phyloP scores from a whole-genome alignment of 2,113 vertebrate species.

The Corythoichthys intestinalis region DNA sequence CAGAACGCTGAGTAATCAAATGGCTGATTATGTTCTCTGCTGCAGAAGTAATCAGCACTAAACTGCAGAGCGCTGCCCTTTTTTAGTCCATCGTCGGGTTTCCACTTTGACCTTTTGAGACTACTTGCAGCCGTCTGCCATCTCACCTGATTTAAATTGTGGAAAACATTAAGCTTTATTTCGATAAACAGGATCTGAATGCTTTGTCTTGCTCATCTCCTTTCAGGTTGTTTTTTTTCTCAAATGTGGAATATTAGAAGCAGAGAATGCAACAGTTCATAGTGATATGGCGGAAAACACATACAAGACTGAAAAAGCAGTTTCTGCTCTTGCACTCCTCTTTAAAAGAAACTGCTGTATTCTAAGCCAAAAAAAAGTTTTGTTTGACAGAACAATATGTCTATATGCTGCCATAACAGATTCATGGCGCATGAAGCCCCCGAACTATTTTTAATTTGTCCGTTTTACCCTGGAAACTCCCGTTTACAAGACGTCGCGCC shows the following conservation, averaged over 20 bases:
- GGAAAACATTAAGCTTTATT: conserved; percentile 56
- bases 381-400: too few relatives aligned
- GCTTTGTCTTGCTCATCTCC: conserved; percentile 43
- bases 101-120: conserved; percentile 47
- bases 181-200: conserved; percentile 59
- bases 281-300: too few relatives aligned
- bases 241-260: conserved; percentile 30
- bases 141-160: conserved; percentile 68
- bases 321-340: too few relatives aligned
- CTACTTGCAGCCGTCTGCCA: conserved; percentile 67
- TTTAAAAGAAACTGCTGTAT: too few relatives aligned
- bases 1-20: conserved; percentile 7
- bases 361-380: too few relatives aligned
- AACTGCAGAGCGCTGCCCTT: conserved; percentile 2
- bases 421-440: too few relatives aligned
- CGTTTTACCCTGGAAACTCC: too few relatives aligned
- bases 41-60: conserved; percentile 4
- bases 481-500: too few relatives aligned
- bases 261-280: conserved; percentile 9
- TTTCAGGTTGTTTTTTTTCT: conserved; percentile 50
- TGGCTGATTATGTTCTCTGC: neutral
- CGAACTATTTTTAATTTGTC: too few relatives aligned
- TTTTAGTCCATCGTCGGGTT: conserved; percentile 45
- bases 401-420: too few relatives aligned
- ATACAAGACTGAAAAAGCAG: too few relatives aligned